A percentile compares a stretch with the other conserved stretches of the same genome.
Evolutionary conservation across 1,140 invertebrate genomes (phyloP).

Genomic region (Trichonephila inaurata): DNA sequence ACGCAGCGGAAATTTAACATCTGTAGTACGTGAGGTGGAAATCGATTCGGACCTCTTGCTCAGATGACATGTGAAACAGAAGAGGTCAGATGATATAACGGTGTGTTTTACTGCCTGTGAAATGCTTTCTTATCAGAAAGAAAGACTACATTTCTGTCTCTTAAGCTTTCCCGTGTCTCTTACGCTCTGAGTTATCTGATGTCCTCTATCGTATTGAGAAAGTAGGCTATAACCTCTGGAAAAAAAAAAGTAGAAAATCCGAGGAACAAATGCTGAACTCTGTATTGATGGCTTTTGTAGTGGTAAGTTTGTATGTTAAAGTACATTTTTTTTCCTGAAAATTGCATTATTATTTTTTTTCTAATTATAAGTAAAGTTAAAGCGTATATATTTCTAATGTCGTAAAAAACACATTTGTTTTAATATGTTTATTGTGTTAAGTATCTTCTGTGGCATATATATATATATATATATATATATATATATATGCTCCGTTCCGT

Average conservation of each 20-base stretch:
- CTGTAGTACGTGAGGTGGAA: conserved; percentile 65
- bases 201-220: not conserved
- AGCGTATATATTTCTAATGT: too few relatives aligned
- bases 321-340: not conserved
- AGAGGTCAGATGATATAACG: not conserved
- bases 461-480: too few relatives aligned
- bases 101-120: not conserved
- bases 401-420: too few relatives aligned
- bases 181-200: not conserved
- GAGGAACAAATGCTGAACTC: not conserved
- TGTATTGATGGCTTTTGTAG: not conserved
- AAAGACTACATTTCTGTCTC: not conserved
- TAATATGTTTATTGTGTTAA: too few relatives aligned
- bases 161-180: not conserved
- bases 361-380: too few relatives aligned
- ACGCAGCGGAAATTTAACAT: conserved; percentile 41
- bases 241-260: not conserved
- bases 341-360: not conserved
- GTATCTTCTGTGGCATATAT: too few relatives aligned
- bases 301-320: not conserved
- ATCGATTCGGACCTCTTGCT: conserved; percentile 30
- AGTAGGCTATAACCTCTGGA: not conserved
- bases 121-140: not conserved
- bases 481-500: too few relatives aligned
- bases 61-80: conserved; percentile 23